Evolutionary conservation across 2,113 vertebrate species (phyloP).

Genomic region (Sprattus sprattus): DNA sequence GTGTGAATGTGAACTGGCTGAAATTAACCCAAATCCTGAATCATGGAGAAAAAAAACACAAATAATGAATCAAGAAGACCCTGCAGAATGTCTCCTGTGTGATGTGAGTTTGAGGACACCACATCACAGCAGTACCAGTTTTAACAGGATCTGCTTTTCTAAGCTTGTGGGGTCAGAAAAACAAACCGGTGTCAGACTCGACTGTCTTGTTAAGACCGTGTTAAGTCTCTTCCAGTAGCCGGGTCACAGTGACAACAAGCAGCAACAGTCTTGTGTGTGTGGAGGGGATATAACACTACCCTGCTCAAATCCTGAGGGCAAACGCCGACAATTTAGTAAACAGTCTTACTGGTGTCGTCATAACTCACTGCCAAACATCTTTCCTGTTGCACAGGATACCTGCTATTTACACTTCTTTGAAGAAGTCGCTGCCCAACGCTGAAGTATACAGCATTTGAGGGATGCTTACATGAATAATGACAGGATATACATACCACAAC

Average conservation of each 20-base stretch:
- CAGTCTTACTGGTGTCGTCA: neutral
- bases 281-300: neutral
- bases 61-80: neutral
- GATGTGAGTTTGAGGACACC: neutral
- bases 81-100: neutral
- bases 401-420: neutral
- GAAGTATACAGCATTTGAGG: neutral
- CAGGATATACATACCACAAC: neutral
- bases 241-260: neutral
- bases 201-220: neutral
- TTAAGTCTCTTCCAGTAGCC: neutral
- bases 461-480: neutral
- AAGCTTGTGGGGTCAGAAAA: neutral
- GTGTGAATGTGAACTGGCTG: neutral
- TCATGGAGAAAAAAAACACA: neutral
- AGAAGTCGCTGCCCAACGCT: neutral
- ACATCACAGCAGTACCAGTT: neutral
- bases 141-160: too few relatives aligned
- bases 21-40: neutral
- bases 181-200: neutral
- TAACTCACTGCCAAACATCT: neutral
- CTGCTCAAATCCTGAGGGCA: neutral
- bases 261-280: neutral
- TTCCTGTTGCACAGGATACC: neutral
- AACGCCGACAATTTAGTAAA: neutral